Conservation (phyloP, 1,140 invertebrate genomes). For the Conopomorpha cramerella region DNA sequence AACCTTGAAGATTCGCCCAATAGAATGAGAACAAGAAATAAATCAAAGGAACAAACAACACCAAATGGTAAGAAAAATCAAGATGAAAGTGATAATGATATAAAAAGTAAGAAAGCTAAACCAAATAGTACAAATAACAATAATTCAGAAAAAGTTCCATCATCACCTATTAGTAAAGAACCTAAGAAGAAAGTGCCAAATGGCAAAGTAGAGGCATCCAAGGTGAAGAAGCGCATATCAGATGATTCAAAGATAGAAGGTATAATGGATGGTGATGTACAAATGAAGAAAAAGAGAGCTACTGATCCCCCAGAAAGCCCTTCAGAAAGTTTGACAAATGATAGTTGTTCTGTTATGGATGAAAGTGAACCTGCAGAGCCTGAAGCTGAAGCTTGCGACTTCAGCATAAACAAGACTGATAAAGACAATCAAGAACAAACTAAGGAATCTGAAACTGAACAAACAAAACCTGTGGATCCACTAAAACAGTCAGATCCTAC, state of each 20-base stretch:
- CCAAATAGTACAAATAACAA: slow-evolving; percentile 50
- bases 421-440: slow-evolving; percentile 40
- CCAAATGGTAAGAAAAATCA: slow-evolving; percentile 65
- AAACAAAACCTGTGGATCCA: slow-evolving; percentile 18
- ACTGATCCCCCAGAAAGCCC: slow-evolving; percentile 72
- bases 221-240: slow-evolving; percentile 73
- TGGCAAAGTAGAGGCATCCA: slow-evolving; percentile 67
- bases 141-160: slow-evolving; percentile 53
- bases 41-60: slow-evolving; percentile 77
- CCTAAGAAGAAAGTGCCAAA: slow-evolving; percentile 68
- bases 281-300: slow-evolving; percentile 74
- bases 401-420: slow-evolving; percentile 46
- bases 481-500: too few relatives aligned
- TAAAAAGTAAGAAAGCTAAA: slow-evolving; percentile 57
- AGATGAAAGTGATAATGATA: slow-evolving; percentile 70
- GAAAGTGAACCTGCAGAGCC: slow-evolving; percentile 69
- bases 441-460: slow-evolving; percentile 46
- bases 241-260: slow-evolving; percentile 59
- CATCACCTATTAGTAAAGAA: slow-evolving; percentile 64
- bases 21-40: slow-evolving; percentile 86
- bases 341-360: slow-evolving; percentile 79
- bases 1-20: slow-evolving; percentile 80
- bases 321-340: slow-evolving; percentile 78
- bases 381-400: slow-evolving; percentile 63
- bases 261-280: slow-evolving; percentile 66